Conservation (phyloP, 2,888 invertebrate genomes). For the Scrobipalpa atriplicella region DNA sequence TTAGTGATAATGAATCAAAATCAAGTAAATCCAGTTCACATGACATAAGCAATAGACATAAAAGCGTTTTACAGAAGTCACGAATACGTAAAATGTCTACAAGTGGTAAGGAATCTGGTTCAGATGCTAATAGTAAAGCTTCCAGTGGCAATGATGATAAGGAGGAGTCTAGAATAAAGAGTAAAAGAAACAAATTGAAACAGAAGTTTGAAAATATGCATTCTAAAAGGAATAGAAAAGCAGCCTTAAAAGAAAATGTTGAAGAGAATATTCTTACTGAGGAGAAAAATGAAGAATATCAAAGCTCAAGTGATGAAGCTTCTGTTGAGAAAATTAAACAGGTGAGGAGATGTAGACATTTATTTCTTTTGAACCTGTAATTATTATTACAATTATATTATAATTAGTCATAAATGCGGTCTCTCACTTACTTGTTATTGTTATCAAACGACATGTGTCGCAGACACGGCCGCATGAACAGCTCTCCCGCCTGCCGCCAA, state of each 20-base stretch:
- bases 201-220: conserved; percentile 62
- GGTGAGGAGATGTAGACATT: conserved; percentile 45
- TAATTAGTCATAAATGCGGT: too few species aligned
- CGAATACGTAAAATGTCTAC: conserved; percentile 34
- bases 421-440: too few species aligned
- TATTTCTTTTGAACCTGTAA: too few species aligned
- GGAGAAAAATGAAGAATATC: conserved; percentile 34
- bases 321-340: conserved; percentile 61
- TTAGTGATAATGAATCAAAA: conserved; percentile 6
- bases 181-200: conserved; percentile 59
- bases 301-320: conserved; percentile 45
- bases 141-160: conserved; percentile 44
- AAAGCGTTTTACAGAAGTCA: conserved; percentile 35
- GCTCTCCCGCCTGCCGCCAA: too few species aligned
- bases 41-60: not conserved
- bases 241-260: conserved; percentile 30
- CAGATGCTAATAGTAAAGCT: conserved; percentile 29
- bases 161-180: conserved; percentile 57
- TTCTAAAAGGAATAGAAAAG: conserved; percentile 44
- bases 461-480: too few species aligned
- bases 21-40: not conserved
- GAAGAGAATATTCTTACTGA: conserved; percentile 26
- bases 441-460: too few species aligned
- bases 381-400: too few species aligned
- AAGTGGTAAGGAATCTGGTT: conserved; percentile 30